Evolutionary conservation across 2,113 vertebrate species (phyloP), one percentile per base, ranked within the genome.

Genomic region (Mixornis gularis): DNA sequence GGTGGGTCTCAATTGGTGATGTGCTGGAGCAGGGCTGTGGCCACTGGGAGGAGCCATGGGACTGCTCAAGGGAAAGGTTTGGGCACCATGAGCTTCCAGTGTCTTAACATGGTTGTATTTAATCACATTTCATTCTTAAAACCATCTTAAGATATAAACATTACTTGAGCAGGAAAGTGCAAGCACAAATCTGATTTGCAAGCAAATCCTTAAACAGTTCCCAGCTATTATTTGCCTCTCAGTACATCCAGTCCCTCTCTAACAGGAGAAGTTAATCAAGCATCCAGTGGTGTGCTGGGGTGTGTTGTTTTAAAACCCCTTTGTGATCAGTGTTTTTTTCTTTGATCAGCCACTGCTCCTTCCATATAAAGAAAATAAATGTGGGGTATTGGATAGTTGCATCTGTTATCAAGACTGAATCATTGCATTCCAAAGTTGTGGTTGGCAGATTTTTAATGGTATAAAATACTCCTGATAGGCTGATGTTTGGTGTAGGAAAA

Each of bases 1-100:
- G 30, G 6, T 24, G 16, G 3, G 60, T 60, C 55, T n/a, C 17
- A 9, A 3, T n/a, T 5, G 36, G 12, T 71, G 7, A 12, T 44
- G 15, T 62, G 38, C 18, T 27, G n/a, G 66, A 70, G 43, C 10
- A 53, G 65, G 48, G 32, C 20, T 78, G 12, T 66, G 73, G 78
- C 95, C 87, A 87, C 93, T 63, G 69, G 92, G 92, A 94, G 95
- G 92, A 94, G 92, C 93, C 84, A 27, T 62, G 95, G 68, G 38
- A 46, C 87, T 80, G 60, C 77, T 80, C 60, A 34, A 87, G 60
- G 40, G 51, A 26, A 32, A 32, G 4, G 20, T 17, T 77, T 66
- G 85, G 87, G 34, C 40, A 38, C 87, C 90, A 70, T 70, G 30
- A 38, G 19, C 15, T 62, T 72, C 11, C 13, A n/a, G 2, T 22